Evolutionary conservation across 2,113 vertebrate species (phyloP).

Genomic region (Vulpes ferrilata): DNA sequence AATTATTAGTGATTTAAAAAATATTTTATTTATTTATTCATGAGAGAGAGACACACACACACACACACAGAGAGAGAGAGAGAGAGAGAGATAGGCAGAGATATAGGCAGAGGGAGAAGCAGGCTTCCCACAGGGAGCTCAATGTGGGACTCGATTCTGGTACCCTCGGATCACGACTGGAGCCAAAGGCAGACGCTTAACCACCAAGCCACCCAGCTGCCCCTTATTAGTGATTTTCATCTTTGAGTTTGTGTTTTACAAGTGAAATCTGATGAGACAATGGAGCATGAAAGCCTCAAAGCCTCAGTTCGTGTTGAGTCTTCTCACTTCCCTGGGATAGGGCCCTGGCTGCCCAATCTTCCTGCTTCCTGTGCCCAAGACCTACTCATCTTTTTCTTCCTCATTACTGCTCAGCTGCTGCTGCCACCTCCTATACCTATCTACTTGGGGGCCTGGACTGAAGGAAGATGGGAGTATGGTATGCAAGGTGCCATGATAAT

Average conservation of each 20-base stretch:
- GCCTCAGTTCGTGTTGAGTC: neutral
- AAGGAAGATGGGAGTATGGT: neutral
- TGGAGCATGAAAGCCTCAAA: neutral
- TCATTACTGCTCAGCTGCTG: neutral
- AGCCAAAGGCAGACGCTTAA: too few relatives aligned
- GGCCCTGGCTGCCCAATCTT: neutral
- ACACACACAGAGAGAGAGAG: too few relatives aligned
- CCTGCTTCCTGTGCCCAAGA: neutral
- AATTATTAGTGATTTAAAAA: neutral
- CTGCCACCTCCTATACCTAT: neutral
- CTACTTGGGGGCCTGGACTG: neutral
- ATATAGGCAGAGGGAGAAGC: too few relatives aligned
- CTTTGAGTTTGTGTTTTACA: constrained; percentile 1
- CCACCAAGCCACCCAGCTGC: too few relatives aligned
- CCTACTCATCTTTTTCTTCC: neutral
- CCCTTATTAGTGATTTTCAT: neutral
- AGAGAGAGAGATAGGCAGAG: too few relatives aligned
- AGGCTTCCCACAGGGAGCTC: too few relatives aligned
- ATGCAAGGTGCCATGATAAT: neutral
- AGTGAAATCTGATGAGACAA: neutral
- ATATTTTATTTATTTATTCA: too few relatives aligned
- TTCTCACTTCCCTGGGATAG: neutral
- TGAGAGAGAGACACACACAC: too few relatives aligned
- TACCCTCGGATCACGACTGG: too few relatives aligned
- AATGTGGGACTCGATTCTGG: too few relatives aligned